Conservation (phyloP, 1,140 invertebrate species). For the Pogonomyrmex californicus region DNA sequence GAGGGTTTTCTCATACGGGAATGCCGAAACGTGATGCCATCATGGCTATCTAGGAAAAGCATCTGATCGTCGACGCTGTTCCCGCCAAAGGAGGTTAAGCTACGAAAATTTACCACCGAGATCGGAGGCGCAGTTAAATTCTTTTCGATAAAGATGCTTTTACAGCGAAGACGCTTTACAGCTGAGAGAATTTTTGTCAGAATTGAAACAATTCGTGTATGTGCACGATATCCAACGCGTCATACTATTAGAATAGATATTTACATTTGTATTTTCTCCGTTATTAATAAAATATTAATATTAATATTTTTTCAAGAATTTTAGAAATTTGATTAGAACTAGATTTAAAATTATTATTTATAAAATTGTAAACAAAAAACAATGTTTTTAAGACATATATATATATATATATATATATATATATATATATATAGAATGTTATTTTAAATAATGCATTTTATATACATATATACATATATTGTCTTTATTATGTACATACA, state of each 20-base stretch:
- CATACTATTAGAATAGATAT: neutral
- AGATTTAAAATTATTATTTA: too few species aligned
- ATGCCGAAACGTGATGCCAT: constrained; percentile 40
- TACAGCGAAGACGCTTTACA: neutral
- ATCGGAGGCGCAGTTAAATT: constrained; percentile 27
- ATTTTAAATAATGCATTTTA: too few species aligned
- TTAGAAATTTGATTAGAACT: too few species aligned
- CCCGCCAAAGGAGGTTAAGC: neutral
- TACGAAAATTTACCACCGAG: constrained; percentile 38
- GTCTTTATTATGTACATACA: too few species aligned
- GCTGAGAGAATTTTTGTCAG: constrained; percentile 32
- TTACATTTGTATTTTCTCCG: neutral
- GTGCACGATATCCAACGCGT: neutral
- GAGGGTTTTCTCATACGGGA: constrained; percentile 26
- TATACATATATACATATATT: too few species aligned
- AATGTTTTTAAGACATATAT: too few species aligned
- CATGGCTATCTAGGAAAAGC: constrained; percentile 32
- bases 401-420: too few species aligned
- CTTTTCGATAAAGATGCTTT: constrained; percentile 24
- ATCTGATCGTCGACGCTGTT: constrained; percentile 27
- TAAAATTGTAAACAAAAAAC: too few species aligned
- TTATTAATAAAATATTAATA: constrained; percentile 21
- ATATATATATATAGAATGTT: too few species aligned
- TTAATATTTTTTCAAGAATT: too few species aligned
- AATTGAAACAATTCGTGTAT: neutral